Evolutionary conservation across 2,797 vertebrate genomes (phyloP).

Genomic region (Kryptolebias ocellatus): DNA sequence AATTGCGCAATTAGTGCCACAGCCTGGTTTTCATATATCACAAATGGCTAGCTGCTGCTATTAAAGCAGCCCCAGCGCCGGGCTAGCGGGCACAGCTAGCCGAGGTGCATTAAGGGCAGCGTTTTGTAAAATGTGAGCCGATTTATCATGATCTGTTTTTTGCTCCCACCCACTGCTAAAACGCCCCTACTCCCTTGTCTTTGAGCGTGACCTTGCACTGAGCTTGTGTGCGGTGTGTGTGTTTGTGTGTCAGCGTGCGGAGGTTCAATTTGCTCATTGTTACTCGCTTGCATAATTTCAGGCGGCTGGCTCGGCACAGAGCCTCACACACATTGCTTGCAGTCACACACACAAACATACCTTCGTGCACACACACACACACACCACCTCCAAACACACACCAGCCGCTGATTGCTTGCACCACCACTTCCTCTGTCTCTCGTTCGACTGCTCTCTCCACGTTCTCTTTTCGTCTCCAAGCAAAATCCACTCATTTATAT

Average conservation of each 20-base stretch:
- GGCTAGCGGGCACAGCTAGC: conserved; percentile 76
- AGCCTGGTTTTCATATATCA: conserved; percentile 96
- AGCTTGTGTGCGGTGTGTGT: conserved; percentile 68
- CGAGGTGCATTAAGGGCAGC: conserved; percentile 93
- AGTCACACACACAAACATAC: conserved; percentile 43
- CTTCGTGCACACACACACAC: conserved; percentile 6
- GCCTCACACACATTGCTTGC: conserved; percentile 34
- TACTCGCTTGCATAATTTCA: conserved; percentile 93
- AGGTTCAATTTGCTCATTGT: conserved; percentile 94
- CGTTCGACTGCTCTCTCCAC: conserved; percentile 54
- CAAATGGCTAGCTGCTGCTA: conserved; percentile 84
- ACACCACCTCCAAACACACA: conserved; percentile 46
- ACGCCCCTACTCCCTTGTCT: conserved; percentile 87
- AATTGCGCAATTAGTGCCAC: conserved; percentile 99
- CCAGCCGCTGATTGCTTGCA: conserved; percentile 76
- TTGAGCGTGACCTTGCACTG: conserved; percentile 92
- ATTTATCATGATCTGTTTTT: conserved; percentile 98
- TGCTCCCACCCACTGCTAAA: conserved; percentile 86
- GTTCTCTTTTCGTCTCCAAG: conserved; percentile 75
- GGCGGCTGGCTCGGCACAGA: conserved; percentile 80
- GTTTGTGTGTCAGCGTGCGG: conserved; percentile 72
- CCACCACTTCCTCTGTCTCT: conserved; percentile 73
- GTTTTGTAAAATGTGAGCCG: conserved; percentile 95
- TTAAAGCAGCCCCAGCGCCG: conserved; percentile 74
- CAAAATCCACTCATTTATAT: conserved; percentile 93